Conservation (phyloP, 2,888 invertebrate species). For the Macropis europaea region DNA sequence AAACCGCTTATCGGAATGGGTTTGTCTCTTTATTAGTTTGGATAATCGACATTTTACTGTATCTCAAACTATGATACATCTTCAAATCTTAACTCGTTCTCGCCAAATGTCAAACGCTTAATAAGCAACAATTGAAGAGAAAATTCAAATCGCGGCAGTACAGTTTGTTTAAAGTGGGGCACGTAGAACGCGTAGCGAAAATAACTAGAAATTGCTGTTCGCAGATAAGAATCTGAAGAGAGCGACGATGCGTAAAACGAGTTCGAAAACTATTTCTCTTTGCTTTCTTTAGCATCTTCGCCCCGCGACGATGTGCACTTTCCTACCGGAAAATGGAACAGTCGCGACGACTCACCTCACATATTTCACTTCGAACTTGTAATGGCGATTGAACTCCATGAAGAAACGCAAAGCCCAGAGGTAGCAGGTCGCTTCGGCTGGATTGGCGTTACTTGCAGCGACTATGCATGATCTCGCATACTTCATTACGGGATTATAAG, state of each 20-base stretch:
- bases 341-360: slow-evolving; percentile 85
- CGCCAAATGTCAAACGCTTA: neutral
- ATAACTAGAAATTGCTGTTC: slow-evolving; percentile 29
- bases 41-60: too few relatives aligned
- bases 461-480: slow-evolving; percentile 90
- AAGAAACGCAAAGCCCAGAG: slow-evolving; percentile 97
- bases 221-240: slow-evolving; percentile 41
- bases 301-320: slow-evolving; percentile 12
- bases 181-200: slow-evolving; percentile 14
- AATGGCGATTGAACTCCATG: slow-evolving; percentile 97
- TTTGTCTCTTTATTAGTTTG: too few relatives aligned
- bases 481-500: slow-evolving; percentile 96
- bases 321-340: slow-evolving; percentile 22
- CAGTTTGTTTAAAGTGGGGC: slow-evolving; percentile 27
- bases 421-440: slow-evolving; percentile 96
- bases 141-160: slow-evolving; percentile 26
- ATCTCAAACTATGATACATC: too few relatives aligned
- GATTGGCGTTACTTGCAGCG: slow-evolving; percentile 84
- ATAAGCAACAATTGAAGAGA: slow-evolving; percentile 8
- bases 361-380: slow-evolving; percentile 92
- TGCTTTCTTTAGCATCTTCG: slow-evolving; percentile 24
- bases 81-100: too few relatives aligned
- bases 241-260: slow-evolving; percentile 69
- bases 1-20: too few relatives aligned
- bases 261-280: slow-evolving; percentile 62